These are phyloP conservation scores for Athetis lepigone DNA, from an alignment of 2,888 invertebrate genomes.

Conservation along the genomic window DNA sequence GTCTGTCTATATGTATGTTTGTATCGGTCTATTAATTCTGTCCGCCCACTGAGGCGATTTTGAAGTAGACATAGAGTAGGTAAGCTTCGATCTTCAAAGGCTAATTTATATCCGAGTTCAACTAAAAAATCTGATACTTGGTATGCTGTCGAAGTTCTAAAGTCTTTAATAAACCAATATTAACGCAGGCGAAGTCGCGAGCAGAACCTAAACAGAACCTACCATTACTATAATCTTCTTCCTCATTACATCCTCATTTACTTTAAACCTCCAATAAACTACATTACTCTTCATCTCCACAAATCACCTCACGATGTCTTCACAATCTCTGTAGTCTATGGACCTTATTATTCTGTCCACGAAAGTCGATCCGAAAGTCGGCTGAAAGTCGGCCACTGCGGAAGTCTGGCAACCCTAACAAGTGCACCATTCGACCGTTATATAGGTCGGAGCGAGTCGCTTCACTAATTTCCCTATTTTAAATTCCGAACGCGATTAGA, in stretches of 20 bases:
- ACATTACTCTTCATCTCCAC: not conserved
- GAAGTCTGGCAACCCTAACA: conserved; percentile 38
- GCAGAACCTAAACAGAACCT: too few species aligned
- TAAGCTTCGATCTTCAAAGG: too few species aligned
- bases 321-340: not conserved
- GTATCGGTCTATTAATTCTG: too few species aligned
- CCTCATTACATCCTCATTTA: not conserved
- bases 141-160: too few species aligned
- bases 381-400: conserved; percentile 35
- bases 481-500: conserved; percentile 63
- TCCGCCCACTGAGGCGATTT: too few species aligned
- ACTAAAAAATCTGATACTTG: too few species aligned
- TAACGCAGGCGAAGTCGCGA: too few species aligned
- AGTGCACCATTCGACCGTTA: conserved; percentile 54
- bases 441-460: conserved; percentile 58
- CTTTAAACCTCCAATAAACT: not conserved
- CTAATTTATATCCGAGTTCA: too few species aligned
- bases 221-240: not conserved
- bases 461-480: conserved; percentile 53
- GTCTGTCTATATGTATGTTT: too few species aligned
- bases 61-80: too few species aligned
- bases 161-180: too few species aligned
- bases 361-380: conserved; percentile 25
- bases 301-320: not conserved
- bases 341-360: conserved; percentile 32